Evolutionary conservation across 2,888 invertebrate genomes (phyloP), one percentile per base, ranked within the genome.

Genomic region (Nymphalis c-album): DNA sequence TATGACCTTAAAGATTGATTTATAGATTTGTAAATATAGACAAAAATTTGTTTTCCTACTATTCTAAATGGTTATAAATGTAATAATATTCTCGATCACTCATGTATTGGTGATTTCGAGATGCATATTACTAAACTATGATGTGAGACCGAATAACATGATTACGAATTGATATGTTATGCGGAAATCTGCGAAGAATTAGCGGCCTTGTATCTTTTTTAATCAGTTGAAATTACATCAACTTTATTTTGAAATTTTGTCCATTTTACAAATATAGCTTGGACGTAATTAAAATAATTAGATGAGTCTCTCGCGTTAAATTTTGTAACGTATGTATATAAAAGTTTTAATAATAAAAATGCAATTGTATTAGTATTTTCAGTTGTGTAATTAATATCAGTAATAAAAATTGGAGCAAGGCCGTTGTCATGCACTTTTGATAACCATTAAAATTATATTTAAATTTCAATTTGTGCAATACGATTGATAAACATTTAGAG

Each of bases 391-490:
- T 13, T 64, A 50, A 53, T 57, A 60, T 51, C 60, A 31, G 22
- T 59, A 26, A 35, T 46, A 4, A 40, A 58, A 69, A 63, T 67
- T 69, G 35, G 69, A 45, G 46, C 69, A 69, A 69, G 69, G 67
- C 63, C 46, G 63, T 31, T 55, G 22, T 18, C 45, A 55, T 68
- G 68, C 60, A 58, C 58, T 63, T 63, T 69, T 66, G 69, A 69
- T 69, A 69, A 69, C 69, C 57, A 63, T 66, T 57, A 13, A 63
- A 60, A 63, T 63, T 55, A 60, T 66, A 67, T 31, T 63, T 63
- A 53, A n/a, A 50, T 7, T 50, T 55, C 10, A 47, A 31, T 55
- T 60, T 48, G 40, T 66, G 40, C 40, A 17, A 40, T 10, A 31
- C 51, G 45, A 18, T 26, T 64, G 64, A 60, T 60, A 60, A 64